Conservation (phyloP, 2,113 vertebrate species). For the Poicephalus gulielmi region DNA sequence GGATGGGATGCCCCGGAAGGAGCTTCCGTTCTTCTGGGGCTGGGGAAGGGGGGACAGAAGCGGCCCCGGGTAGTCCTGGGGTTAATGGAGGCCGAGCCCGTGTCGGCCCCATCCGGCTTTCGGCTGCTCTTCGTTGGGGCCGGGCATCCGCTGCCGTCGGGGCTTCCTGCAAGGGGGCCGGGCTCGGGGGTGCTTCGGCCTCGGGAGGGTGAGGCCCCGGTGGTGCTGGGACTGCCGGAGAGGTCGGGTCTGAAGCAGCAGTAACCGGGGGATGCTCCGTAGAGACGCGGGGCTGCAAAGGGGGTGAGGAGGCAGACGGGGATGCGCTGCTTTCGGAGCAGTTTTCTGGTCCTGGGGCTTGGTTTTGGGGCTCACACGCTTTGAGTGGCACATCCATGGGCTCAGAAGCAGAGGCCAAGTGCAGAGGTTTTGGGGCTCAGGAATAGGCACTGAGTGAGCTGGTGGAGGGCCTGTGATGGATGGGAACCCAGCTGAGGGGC, state of each 20-base stretch:
- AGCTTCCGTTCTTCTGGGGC: neutral
- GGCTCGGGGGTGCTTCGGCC: too few relatives aligned
- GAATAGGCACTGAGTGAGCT: neutral
- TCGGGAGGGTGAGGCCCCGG: too few relatives aligned
- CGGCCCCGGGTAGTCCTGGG: neutral
- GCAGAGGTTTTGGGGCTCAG: neutral
- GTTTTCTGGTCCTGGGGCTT: neutral
- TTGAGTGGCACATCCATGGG: neutral
- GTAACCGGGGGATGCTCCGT: neutral
- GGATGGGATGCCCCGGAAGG: too few relatives aligned
- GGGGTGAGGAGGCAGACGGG: neutral
- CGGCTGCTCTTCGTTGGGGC: neutral
- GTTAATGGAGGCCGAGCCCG: neutral
- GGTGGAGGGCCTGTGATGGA: neutral
- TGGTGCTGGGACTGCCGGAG: neutral
- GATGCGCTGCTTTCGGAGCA: neutral
- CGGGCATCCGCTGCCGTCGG: neutral
- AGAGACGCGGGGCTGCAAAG: neutral
- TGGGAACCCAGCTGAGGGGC: neutral
- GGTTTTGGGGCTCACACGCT: neutral
- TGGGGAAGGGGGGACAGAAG: neutral
- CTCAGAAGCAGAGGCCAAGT: neutral
- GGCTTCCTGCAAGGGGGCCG: neutral
- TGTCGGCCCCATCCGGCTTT: neutral
- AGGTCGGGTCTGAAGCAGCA: neutral